Percentiles rank a stretch among this genome's conserved stretches.
phyloP scores from a whole-genome alignment of 2,797 vertebrate species.

The Heliangelus exortis region DNA sequence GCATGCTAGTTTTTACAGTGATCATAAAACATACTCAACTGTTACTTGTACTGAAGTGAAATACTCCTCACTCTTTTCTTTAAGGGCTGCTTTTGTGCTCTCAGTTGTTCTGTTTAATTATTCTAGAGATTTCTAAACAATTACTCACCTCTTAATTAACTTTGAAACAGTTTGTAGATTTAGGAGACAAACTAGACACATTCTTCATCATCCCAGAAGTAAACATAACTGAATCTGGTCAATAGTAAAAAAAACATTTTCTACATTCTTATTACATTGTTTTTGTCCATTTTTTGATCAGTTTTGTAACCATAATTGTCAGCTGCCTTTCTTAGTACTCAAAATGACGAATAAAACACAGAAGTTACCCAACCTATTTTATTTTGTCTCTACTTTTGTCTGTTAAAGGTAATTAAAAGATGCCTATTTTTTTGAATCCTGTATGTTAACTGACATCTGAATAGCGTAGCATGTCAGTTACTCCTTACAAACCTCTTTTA shows the following conservation, averaged over 20 bases:
- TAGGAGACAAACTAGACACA: neutral
- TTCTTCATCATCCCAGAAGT: neutral
- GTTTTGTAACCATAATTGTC: neutral
- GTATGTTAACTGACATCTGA: neutral
- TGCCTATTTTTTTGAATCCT: neutral
- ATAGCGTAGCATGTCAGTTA: neutral
- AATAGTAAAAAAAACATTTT: neutral
- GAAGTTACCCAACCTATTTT: neutral
- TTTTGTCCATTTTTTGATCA: neutral
- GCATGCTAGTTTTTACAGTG: conserved; percentile 33
- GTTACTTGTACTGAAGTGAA: conserved; percentile 2
- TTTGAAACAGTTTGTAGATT: neutral
- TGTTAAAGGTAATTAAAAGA: neutral
- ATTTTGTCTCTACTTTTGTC: neutral
- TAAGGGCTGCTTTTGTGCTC: neutral
- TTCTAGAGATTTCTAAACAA: conserved; percentile 22
- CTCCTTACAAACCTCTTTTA: neutral
- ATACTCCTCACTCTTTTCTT: neutral
- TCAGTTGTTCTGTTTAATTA: conserved; percentile 6
- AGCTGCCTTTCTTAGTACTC: neutral
- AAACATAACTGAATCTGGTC: neutral
- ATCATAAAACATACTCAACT: conserved; percentile 54
- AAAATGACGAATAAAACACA: neutral
- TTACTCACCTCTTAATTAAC: conserved; percentile 47
- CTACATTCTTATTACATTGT: neutral